phyloP scores from a whole-genome alignment of 2,888 invertebrate genomes.

The Chymomyza caudatula region DNA sequence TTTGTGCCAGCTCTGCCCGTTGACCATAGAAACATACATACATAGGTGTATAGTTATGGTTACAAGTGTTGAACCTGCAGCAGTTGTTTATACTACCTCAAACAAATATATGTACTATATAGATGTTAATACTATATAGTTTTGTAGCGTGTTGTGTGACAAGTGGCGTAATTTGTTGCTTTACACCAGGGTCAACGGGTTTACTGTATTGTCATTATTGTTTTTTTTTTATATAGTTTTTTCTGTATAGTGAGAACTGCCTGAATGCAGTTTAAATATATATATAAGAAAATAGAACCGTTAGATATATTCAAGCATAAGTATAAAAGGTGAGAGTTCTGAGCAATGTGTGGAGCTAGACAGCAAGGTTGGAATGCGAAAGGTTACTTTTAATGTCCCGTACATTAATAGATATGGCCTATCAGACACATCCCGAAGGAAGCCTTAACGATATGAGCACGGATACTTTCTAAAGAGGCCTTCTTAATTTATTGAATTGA shows the following conservation, averaged over 20 bases:
- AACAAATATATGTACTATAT: background rate
- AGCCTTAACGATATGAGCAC: too few species aligned
- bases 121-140: background rate
- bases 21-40: too few species aligned
- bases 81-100: background rate
- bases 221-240: background rate
- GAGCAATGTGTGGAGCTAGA: background rate
- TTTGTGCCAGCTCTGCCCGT: too few species aligned
- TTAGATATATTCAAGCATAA: background rate
- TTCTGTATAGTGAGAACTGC: background rate
- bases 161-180: constrained; percentile 32
- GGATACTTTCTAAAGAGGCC: too few species aligned
- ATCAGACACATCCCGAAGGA: too few species aligned
- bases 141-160: constrained; percentile 20
- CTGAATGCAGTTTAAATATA: background rate
- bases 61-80: background rate
- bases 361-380: background rate
- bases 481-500: too few species aligned
- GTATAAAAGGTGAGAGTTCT: background rate
- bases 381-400: background rate
- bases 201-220: constrained; percentile 2
- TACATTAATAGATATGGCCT: too few species aligned
- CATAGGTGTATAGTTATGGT: background rate
- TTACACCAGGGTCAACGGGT: constrained; percentile 59
- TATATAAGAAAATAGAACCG: background rate